These are phyloP conservation scores for Gymnarchus niloticus DNA, from an alignment of 2,113 vertebrate genomes.

Conservation along the genomic window DNA sequence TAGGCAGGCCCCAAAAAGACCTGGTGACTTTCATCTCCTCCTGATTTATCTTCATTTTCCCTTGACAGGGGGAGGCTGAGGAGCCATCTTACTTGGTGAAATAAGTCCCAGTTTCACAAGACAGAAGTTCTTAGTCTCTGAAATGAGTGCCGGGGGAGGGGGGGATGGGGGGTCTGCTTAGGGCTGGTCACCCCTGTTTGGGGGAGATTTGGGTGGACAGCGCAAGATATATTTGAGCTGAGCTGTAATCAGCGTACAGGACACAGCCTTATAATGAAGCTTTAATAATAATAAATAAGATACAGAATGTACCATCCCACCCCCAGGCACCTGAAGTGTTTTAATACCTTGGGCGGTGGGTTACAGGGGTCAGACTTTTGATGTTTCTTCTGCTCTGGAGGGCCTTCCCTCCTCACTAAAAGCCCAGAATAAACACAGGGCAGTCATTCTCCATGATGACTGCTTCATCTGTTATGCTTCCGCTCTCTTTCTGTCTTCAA, in stretches of 20 bases:
- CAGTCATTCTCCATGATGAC: background rate
- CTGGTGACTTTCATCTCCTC: conserved; percentile 43
- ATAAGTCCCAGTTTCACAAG: conserved; percentile 29
- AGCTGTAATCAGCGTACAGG: background rate
- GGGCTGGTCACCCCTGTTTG: conserved; percentile 11
- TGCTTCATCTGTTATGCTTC: background rate
- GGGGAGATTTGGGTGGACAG: background rate
- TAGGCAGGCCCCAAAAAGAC: conserved; percentile 43
- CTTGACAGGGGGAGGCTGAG: conserved; percentile 29
- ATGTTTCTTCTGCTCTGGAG: conserved; percentile 1
- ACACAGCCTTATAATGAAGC: background rate
- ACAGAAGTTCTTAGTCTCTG: conserved; percentile 24
- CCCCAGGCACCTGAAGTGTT: background rate
- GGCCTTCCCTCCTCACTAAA: background rate
- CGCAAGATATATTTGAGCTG: background rate
- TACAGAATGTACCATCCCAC: background rate
- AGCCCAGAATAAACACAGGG: background rate
- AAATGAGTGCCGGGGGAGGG: background rate
- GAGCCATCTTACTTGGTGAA: conserved; percentile 32
- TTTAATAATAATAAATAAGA: background rate
- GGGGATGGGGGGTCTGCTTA: background rate
- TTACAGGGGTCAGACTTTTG: background rate
- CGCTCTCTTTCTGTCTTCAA: background rate
- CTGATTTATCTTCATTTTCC: conserved; percentile 55
- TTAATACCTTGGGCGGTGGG: background rate